Base-by-base conservation (phyloP, 2,888 invertebrate genomes). In the Habrosyne pyritoides region DNA sequence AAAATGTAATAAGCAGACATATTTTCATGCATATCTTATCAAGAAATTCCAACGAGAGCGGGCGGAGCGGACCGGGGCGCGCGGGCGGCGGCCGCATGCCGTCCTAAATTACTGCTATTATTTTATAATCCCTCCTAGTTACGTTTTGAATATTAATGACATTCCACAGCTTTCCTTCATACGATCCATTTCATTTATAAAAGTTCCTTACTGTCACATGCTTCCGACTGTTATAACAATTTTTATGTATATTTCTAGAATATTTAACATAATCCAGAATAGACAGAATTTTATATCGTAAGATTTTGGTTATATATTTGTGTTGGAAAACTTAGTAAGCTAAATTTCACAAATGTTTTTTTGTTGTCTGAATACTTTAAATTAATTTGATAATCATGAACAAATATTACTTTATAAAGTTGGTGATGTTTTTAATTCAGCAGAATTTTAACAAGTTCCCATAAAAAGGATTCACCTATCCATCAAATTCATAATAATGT, bases 81-180 rank as follows among this genome's bases (percentile, higher is more conserved):
- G 71, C 65, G 69, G 68, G 59, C 60, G 69, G 63, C 66, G 79
- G 75, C 77, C 84, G 83, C 86, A 81, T 84, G 83, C 88, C 89
- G 83, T 73, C 83, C 89, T 78, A 91, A 91, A 91, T 91, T 91
- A 91, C 91, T 91, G 85, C 90, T 91, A 92, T 91, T 90, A 91
- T 91, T 92, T 91, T 91, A 90, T 91, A 91, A 91, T 90, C 87
- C 91, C 89, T 89, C 91, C 87, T 86, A 86, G 86, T 90, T 89
- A 89, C 86, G 89, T 87, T 89, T 88, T 85, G 91, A 92, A 92
- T 91, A 92, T 91, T 92, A 91, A 92, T 91, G 83, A 87, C 88
- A 92, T 92, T 91, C 91, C 90, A 75, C 71, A 80, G 84, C 83
- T 78, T 83, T 84, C 83, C 75, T 81, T 72, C 75, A 70, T 77